Conservation (phyloP, 2,797 vertebrate species). For the Smutsia temminckii region DNA sequence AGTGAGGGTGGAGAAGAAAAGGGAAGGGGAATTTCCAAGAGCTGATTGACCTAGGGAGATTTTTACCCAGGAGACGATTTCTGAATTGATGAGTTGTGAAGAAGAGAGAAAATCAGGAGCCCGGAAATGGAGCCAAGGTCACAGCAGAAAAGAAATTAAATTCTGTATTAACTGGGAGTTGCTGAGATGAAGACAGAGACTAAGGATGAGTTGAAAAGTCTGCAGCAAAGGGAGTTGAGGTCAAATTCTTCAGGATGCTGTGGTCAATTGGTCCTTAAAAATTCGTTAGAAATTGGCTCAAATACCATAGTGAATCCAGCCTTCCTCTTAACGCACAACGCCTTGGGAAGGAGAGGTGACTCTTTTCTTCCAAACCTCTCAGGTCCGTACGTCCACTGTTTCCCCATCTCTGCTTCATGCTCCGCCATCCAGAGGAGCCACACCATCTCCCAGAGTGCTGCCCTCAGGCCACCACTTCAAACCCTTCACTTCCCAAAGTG, state of each 20-base stretch:
- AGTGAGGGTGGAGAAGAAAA: conserved; percentile 29
- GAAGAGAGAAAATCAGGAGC: conserved; percentile 12
- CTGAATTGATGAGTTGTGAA: conserved; percentile 45
- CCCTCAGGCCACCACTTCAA: not conserved
- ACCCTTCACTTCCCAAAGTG: not conserved
- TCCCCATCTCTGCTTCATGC: not conserved
- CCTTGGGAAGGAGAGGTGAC: not conserved
- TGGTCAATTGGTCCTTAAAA: not conserved
- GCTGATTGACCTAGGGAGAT: not conserved
- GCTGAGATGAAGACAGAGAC: not conserved
- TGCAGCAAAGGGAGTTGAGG: not conserved
- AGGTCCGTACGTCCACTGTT: not conserved
- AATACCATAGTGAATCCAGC: not conserved
- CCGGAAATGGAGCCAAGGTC: conserved; percentile 48
- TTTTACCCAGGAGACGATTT: conserved; percentile 44
- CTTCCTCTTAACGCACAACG: not conserved
- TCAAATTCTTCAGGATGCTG: not conserved
- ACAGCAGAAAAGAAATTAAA: conserved; percentile 10
- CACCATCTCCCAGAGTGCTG: too few relatives aligned
- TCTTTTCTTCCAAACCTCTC: not conserved
- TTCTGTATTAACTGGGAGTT: not conserved
- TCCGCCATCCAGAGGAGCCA: not conserved
- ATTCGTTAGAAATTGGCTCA: not conserved
- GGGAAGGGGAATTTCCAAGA: not conserved
- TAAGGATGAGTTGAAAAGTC: not conserved